Evolutionary conservation across 1,140 invertebrate genomes (phyloP), one percentile per base, ranked within the genome.

Genomic region (Bombus soroeensis): DNA sequence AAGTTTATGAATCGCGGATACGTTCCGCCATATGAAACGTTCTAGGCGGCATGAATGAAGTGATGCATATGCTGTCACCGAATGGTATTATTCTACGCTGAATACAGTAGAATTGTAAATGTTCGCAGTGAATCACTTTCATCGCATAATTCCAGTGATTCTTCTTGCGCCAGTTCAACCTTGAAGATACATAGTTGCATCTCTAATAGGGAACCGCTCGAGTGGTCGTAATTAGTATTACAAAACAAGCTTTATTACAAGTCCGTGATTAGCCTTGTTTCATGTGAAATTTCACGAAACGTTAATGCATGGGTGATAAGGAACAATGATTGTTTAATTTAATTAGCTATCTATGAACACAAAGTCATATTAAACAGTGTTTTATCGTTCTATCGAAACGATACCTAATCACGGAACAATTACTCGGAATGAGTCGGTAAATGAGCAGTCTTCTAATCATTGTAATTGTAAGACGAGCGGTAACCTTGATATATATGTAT

Each of bases 171-270:
- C 86, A 81, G 18, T 73, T 43, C 75, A 87, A 76, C 89, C 85
- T 89, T 79, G 88, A 83, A 53, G 47, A 47, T 57, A 34, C 71
- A 81, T 81, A 62, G 88, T 80, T 83, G 81, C 88, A 84, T 81
- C 81, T 87, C 57, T 84, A 89, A 89, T 86, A 80, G 68, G 70
- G 22, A 68, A 70, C 75, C 74, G 62, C 59, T 72, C 73, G 85
- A 84, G 70, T 86, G 79, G 72, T 72, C 66, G 73, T 70, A 83
- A 89, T 89, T 81, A 81, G 47, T 73, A 72, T 89, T 89, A 89
- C 72, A 81, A 89, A 72, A 86, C 59, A 70, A 32, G 59, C 79
- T 85, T 75, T 73, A 78, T 43, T 70, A 32, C 34, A 32, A 10
- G 8, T 70, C 13, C 37, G n/a, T 74, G 84, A 85, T 85, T 85